Percentiles rank a stretch among this genome's conserved stretches.
Conservation (phyloP, 2,888 invertebrate species). For the Drosophila engyochracea region DNA sequence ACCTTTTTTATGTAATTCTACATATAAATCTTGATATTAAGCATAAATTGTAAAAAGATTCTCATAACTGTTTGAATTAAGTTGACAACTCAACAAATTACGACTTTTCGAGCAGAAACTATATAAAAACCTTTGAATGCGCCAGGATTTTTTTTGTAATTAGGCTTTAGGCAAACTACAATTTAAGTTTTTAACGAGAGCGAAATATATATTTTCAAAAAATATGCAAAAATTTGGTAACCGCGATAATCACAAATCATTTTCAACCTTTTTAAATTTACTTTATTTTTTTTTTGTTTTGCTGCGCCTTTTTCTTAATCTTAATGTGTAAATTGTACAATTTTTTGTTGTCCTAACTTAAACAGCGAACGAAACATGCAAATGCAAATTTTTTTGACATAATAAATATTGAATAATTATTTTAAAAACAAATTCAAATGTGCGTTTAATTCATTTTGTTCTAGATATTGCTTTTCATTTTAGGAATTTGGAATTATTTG, state of each 20-base stretch:
- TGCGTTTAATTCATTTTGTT: neutral
- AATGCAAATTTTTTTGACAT: constrained; percentile 73
- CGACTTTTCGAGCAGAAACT: constrained; percentile 24
- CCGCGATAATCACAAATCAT: constrained; percentile 31
- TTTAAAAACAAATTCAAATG: constrained; percentile 59
- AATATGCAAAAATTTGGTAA: constrained; percentile 52
- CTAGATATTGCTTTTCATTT: neutral
- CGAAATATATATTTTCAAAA: constrained; percentile 61
- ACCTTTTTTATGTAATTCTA: constrained; percentile 55
- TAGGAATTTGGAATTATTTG: neutral
- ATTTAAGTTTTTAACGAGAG: constrained; percentile 27
- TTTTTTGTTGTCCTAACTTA: constrained; percentile 77
- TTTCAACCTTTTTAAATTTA: constrained; percentile 24
- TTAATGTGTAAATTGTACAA: constrained; percentile 78
- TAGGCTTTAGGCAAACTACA: constrained; percentile 39
- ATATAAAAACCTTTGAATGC: constrained; percentile 22
- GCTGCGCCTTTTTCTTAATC: constrained; percentile 52
- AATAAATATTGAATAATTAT: constrained; percentile 77
- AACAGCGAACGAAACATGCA: constrained; percentile 67
- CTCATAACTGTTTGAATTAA: constrained; percentile 74
- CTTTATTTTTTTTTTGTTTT: constrained; percentile 45
- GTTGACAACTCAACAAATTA: constrained; percentile 43
- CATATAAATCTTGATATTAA: constrained; percentile 59
- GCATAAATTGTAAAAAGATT: constrained; percentile 80
- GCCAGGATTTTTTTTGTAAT: constrained; percentile 39